phyloP scores from a whole-genome alignment of 1,140 invertebrate species.

The Cyclargus thomasi region DNA sequence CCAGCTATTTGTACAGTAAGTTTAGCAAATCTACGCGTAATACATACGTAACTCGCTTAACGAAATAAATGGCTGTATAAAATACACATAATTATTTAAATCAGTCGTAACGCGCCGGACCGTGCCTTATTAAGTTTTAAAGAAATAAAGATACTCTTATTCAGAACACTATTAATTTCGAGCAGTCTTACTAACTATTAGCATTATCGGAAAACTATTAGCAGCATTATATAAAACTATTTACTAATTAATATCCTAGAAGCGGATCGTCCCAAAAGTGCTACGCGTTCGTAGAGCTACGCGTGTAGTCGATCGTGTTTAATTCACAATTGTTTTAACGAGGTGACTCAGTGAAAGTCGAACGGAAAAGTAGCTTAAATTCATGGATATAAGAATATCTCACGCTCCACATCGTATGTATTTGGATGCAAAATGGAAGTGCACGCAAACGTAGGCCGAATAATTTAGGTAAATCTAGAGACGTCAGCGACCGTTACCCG shows the following conservation, averaged over 20 bases:
- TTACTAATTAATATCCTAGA: no score
- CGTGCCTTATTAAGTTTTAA: neutral
- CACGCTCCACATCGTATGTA: constrained; percentile 38
- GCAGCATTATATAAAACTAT: neutral
- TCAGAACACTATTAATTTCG: neutral
- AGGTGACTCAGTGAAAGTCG: constrained; percentile 14
- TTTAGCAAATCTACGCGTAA: neutral
- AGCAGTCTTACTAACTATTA: neutral
- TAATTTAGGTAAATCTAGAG: constrained; percentile 67
- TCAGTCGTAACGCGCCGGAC: neutral
- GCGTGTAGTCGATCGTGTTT: neutral
- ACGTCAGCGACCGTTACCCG: constrained; percentile 62
- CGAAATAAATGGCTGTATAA: constrained; percentile 5
- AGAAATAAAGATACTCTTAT: neutral
- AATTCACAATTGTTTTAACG: neutral
- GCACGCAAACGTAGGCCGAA: constrained; percentile 54
- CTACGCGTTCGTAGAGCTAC: neutral
- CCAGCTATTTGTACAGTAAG: neutral
- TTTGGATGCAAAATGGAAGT: constrained; percentile 23
- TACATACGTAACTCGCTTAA: neutral
- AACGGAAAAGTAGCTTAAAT: constrained; percentile 17
- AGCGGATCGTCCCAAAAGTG: neutral
- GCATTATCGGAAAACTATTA: neutral
- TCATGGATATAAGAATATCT: constrained; percentile 30
- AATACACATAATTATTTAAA: constrained; percentile 18